phyloP scores from a whole-genome alignment of 2,797 vertebrate species.

The Chanos chanos region DNA sequence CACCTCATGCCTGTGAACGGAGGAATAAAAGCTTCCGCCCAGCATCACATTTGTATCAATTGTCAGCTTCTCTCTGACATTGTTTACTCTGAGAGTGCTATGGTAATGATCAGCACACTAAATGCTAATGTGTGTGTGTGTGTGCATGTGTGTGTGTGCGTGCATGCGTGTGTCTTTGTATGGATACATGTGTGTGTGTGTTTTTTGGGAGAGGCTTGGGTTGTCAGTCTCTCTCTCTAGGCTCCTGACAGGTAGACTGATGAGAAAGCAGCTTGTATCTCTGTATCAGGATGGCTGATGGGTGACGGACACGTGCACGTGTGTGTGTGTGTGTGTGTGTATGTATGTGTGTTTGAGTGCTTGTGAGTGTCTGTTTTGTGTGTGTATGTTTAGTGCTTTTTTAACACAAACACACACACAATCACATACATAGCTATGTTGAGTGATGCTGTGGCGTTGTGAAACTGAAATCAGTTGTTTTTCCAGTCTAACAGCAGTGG shows the following conservation, averaged over 20 bases:
- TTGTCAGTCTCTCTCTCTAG: neutral
- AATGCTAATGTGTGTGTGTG: slow-evolving; percentile 32
- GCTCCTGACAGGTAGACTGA: slow-evolving; percentile 28
- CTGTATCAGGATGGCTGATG: neutral
- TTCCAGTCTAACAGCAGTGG: too few relatives aligned
- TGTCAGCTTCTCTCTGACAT: slow-evolving; percentile 17
- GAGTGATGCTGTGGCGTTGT: too few relatives aligned
- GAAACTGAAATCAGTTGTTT: too few relatives aligned
- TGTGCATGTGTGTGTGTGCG: too few relatives aligned
- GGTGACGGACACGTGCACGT: neutral
- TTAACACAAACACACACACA: too few relatives aligned
- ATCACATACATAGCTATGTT: too few relatives aligned
- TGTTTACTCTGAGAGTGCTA: slow-evolving; percentile 19
- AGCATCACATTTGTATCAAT: slow-evolving; percentile 31
- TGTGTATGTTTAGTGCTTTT: neutral
- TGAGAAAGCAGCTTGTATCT: slow-evolving; percentile 4
- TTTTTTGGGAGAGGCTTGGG: neutral
- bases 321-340: neutral
- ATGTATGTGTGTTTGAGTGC: neutral
- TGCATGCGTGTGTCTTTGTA: neutral
- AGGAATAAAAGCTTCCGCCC: slow-evolving; percentile 20
- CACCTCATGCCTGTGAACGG: neutral
- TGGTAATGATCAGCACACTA: slow-evolving; percentile 19
- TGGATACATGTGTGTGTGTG: neutral
- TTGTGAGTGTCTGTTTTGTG: neutral